Conservation (phyloP, 2,888 invertebrate genomes). For the Rhogogaster chlorosoma region DNA sequence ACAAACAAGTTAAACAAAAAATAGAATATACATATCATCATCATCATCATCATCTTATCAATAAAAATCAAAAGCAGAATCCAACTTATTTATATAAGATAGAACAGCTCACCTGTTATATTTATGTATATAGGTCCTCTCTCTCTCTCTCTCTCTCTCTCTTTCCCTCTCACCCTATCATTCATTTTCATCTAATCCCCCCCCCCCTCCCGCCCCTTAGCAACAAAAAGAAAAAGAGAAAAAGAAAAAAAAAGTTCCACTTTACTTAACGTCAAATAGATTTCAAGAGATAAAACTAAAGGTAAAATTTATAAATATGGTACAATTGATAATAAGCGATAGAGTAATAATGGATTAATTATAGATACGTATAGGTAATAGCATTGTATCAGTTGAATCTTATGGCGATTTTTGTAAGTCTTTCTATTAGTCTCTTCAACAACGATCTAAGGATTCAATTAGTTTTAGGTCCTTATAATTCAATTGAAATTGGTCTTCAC, state of each 20-base stretch:
- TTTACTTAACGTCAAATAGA: constrained; percentile 69
- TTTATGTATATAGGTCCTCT: constrained; percentile 26
- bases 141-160: background rate
- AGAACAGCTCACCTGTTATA: constrained; percentile 65
- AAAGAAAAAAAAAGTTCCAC: constrained; percentile 58
- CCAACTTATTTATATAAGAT: constrained; percentile 66
- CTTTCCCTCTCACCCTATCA: constrained; percentile 61
- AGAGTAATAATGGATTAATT: constrained; percentile 75
- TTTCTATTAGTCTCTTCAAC: constrained; percentile 58
- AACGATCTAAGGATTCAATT: constrained; percentile 66
- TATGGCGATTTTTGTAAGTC: constrained; percentile 72
- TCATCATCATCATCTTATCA: constrained; percentile 67
- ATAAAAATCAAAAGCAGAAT: constrained; percentile 71
- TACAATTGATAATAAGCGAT: constrained; percentile 76
- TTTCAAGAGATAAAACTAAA: constrained; percentile 74
- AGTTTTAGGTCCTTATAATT: constrained; percentile 63
- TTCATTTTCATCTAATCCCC: constrained; percentile 67
- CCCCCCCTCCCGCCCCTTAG: constrained; percentile 54
- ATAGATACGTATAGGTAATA: constrained; percentile 75
- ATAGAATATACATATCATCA: constrained; percentile 69
- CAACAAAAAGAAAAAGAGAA: constrained; percentile 54
- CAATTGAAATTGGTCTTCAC: constrained; percentile 60
- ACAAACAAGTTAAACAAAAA: constrained; percentile 70
- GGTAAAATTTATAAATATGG: constrained; percentile 74
- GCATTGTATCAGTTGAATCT: constrained; percentile 75